A percentile compares a stretch with the other conserved stretches of the same genome.
Conservation (phyloP, 2,888 invertebrate genomes). For the Crocallis elinguaria region DNA sequence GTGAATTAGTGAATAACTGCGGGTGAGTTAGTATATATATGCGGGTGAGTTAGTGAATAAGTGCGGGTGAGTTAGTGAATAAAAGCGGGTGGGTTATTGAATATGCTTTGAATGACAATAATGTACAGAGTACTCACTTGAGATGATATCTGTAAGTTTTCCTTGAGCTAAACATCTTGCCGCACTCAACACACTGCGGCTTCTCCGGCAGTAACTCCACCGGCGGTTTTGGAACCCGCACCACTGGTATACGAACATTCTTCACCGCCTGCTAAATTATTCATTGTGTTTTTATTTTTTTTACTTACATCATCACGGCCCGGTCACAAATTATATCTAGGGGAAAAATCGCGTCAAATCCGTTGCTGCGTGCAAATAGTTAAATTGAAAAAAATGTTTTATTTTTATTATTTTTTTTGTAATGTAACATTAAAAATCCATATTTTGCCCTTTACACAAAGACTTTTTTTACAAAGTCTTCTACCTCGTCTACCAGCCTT, state of each 20-base stretch:
- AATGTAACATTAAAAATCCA: too few relatives aligned
- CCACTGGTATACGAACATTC: background rate
- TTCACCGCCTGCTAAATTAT: slow-evolving; percentile 1
- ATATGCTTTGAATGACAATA: background rate
- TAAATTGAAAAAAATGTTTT: too few relatives aligned
- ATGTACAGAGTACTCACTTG: slow-evolving; percentile 57
- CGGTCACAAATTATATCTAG: too few relatives aligned
- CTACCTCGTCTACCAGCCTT: too few relatives aligned
- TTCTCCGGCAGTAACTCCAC: slow-evolving; percentile 43
- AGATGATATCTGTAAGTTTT: slow-evolving; percentile 74
- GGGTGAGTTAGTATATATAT: background rate
- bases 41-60: background rate
- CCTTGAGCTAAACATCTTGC: slow-evolving; percentile 72
- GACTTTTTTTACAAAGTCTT: too few relatives aligned
- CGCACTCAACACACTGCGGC: slow-evolving; percentile 71
- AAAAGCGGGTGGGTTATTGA: background rate
- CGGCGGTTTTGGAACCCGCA: slow-evolving; percentile 26
- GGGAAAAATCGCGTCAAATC: too few relatives aligned
- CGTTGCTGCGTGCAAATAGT: too few relatives aligned
- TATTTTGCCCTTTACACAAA: too few relatives aligned
- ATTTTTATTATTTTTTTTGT: too few relatives aligned
- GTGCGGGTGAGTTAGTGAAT: background rate
- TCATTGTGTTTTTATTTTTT: too few relatives aligned
- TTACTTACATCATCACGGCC: too few relatives aligned
- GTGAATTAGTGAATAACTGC: background rate